A percentile compares a stretch with the other conserved stretches of the same genome.
Evolutionary conservation across 2,113 vertebrate species (phyloP).

Genomic region (Nematolebias whitei): DNA sequence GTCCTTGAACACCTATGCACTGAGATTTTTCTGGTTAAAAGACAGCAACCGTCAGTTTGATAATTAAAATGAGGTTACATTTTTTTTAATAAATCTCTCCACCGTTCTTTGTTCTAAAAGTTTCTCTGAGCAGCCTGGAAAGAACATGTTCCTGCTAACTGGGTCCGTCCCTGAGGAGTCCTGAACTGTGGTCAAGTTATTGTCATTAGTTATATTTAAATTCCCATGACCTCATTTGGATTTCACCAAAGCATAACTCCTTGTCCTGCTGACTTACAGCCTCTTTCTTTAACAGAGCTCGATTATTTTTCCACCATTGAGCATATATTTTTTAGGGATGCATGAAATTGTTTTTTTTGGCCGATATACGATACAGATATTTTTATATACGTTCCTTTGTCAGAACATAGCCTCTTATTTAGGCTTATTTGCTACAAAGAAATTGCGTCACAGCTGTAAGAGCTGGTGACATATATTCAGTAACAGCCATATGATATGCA

Average conservation of each 20-base stretch:
- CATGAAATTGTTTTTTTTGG: too few species aligned
- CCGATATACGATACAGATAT: too few species aligned
- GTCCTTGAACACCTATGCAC: slow-evolving; percentile 12
- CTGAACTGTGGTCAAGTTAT: slow-evolving; percentile 59
- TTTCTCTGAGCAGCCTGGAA: slow-evolving; percentile 18
- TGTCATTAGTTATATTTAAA: slow-evolving; percentile 65
- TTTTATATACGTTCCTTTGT: too few species aligned
- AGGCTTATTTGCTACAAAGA: too few species aligned
- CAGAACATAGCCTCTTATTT: too few species aligned
- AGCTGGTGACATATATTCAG: too few species aligned
- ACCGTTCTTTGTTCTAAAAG: slow-evolving; percentile 46
- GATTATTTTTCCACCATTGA: slow-evolving; percentile 1
- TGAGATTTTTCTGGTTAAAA: slow-evolving; percentile 38
- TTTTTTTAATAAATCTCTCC: slow-evolving; percentile 46
- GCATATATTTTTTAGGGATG: too few species aligned
- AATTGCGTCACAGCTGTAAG: too few species aligned
- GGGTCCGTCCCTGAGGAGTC: slow-evolving; percentile 34
- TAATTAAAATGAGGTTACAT: slow-evolving; percentile 34
- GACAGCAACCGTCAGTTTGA: slow-evolving; percentile 33
- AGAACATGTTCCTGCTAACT: slow-evolving; percentile 38
- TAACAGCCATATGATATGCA: too few species aligned
- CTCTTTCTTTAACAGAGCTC: neutral
- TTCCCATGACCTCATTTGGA: slow-evolving; percentile 50
- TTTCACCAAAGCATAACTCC: slow-evolving; percentile 27
- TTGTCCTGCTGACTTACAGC: slow-evolving; percentile 28